Base-by-base conservation (phyloP, 1,140 invertebrate species). In the Macrosteles quadrilineatus region DNA sequence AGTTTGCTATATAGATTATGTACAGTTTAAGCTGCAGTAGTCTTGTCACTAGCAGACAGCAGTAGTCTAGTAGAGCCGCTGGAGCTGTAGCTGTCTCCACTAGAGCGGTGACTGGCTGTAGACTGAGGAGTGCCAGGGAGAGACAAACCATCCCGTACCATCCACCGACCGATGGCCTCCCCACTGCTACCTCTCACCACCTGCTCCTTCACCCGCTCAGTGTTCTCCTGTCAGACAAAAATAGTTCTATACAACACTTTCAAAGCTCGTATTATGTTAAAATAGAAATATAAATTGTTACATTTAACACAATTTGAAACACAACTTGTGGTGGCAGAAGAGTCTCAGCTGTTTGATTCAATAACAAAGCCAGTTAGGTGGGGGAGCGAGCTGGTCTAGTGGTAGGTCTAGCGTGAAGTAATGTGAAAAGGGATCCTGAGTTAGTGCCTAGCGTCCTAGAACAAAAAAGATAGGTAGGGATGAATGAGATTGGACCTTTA, bases 71-170 rank as follows among this genome's bases (percentile, higher is more conserved):
- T 90, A 43, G 88, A 90, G 9, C 88, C 89, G 59, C 87, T 86
- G 14, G 88, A 90, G 73, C 88, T 89, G 79, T 89, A 90, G 76
- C 88, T 90, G 74, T 91, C 89, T 62, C 86, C 87, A 64, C 88
- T 90, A 72, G 88, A 90, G 64, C 88, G 84, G 71, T 88, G 87
- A 73, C 87, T 89, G 1, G 87, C 83, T 69, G 84, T 82, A 59
- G 86, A 87, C 36, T 89, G 78, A 1, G 90, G 88, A 19, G 88
- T 90, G 57, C 88, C 88, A 74, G 82, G 25, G 32, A 82, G 59
- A 6, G 74, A 78, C 17, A 73, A 68, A 55, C 53, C 68, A 30
- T 63, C 70, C 17, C 65, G 67, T 19, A 36, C 31, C 68, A 62
- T 71, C 43, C 72, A 68, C 69, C 66, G 47, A 2, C 47, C 59